Evolutionary conservation across 2,888 invertebrate species (phyloP), one percentile per base, ranked within the genome.

Genomic region (Eupelmus urozonus): DNA sequence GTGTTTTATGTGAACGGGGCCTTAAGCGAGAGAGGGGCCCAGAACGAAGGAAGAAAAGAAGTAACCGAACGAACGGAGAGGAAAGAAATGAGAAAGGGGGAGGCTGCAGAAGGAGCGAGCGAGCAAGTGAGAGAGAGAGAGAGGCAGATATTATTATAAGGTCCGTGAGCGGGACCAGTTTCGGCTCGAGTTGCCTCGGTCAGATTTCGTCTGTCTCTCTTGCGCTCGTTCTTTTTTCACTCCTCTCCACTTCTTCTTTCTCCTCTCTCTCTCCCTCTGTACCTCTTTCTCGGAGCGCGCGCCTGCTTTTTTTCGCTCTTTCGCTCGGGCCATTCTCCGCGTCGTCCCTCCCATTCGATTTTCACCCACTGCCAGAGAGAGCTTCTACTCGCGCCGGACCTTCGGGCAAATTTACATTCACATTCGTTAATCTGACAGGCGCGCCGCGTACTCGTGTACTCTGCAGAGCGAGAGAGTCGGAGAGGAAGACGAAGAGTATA

Each of bases 81-180:
- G 69, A 80, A 72, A 27, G 67, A 70, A 66, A 55, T 51, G 55
- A 62, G 55, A 67, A 79, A 59, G 72, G 63, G 72, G 60, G 75
- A 75, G 62, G 69, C 79, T 73, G 75, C 16, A n/a, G 49, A 55
- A 76, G 72, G n/a, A n/a, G n/a, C n/a, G n/a, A 65, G 73, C 75
- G 80, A 75, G 80, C 75, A 77, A 81, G 57, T 71, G 72, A 70
- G 71, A 76, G 78, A 77, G 78, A 80, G 79, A 57, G 80, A 81
- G 81, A 80, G 62, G 78, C 74, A 78, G 82, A 83, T 82, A 81
- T 82, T 82, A 82, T 82, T 83, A 77, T 81, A 80, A 83, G 82
- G 80, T 79, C 80, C 76, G 76, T 75, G 76, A 75, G 73, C 77
- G 79, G 81, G 81, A 79, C 78, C 81, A 79, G 75, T 71, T 72